Base-by-base conservation (phyloP, 1,140 invertebrate genomes). In the Tyrophagus putrescentiae region DNA sequence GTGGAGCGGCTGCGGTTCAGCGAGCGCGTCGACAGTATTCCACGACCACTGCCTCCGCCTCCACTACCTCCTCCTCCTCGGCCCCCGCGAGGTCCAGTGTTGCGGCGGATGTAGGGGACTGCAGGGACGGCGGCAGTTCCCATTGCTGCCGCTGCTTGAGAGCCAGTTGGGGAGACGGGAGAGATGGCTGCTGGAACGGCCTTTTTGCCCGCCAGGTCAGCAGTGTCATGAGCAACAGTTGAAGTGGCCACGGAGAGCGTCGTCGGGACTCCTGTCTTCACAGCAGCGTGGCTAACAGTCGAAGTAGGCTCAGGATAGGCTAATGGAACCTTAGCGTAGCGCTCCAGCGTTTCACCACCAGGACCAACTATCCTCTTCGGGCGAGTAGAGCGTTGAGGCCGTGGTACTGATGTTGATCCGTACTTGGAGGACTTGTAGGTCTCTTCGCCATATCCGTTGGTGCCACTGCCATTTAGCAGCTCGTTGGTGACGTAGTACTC, bases 1-100 rank as follows among this genome's bases (percentile, higher is more conserved):
- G 32, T 31, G 16, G 52, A 54, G 13, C 52, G 25, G 25, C 52
- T 54, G n/a, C 52, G 52, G 25, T 33, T 54, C 9, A 54, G 25
- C 32, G 3, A 7, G 27, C 52, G 13, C 16, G 1, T 13, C 16
- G 13, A 7, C 3, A 54, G 18, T 11, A 54, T 27, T 32, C 52
- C 52, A 54, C 3, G 31, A 31, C 52, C 13, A 31, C 13, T 16
- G 13, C 11, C 4, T n/a, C 52, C n/a, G n/a, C n/a, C n/a, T n/a
- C n/a, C n/a, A n/a, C n/a, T n/a, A n/a, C n/a, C n/a, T n/a, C n/a
- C n/a, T n/a, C n/a, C n/a, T n/a, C n/a, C n/a, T n/a, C n/a, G n/a
- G n/a, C n/a, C 13, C 25, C 52, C 52, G 21, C 52, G 52, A n/a
- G 25, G 13, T 3, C 27, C 52, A 3, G 52, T 32, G 39, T 54